phyloP scores from a whole-genome alignment of 2,797 vertebrate genomes.

The Gobio occitaniae region DNA sequence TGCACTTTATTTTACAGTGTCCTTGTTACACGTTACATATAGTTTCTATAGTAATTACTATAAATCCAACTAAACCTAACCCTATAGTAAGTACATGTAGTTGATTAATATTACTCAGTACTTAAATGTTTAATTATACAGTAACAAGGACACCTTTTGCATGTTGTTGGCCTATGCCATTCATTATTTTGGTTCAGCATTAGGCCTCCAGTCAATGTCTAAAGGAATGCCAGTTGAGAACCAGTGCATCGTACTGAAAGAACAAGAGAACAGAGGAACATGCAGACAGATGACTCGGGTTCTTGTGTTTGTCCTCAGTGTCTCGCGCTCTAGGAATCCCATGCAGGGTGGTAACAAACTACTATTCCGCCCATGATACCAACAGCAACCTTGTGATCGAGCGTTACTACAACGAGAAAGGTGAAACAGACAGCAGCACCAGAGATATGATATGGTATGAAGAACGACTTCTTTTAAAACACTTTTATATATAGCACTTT shows the following conservation, averaged over 20 bases:
- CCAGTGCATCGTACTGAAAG: not conserved
- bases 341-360: conserved; percentile 92
- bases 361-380: conserved; percentile 89
- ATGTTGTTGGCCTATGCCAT: not conserved
- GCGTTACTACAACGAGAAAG: conserved; percentile 78
- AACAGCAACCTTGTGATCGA: conserved; percentile 92
- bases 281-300: not conserved
- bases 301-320: conserved; percentile 74
- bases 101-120: too few relatives aligned
- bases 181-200: not conserved
- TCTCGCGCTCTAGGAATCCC: conserved; percentile 91
- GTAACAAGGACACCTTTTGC: too few relatives aligned
- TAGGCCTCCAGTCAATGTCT: not conserved
- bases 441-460: conserved; percentile 86
- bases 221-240: not conserved
- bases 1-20: too few relatives aligned
- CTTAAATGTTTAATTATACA: too few relatives aligned
- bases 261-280: not conserved
- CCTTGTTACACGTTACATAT: too few relatives aligned
- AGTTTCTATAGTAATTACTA: too few relatives aligned
- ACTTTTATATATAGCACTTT: not conserved
- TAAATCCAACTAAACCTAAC: too few relatives aligned
- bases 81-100: too few relatives aligned
- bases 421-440: conserved; percentile 64
- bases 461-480: not conserved